Conservation (phyloP, 2,113 vertebrate species). For the Colistium nudipinnis region DNA sequence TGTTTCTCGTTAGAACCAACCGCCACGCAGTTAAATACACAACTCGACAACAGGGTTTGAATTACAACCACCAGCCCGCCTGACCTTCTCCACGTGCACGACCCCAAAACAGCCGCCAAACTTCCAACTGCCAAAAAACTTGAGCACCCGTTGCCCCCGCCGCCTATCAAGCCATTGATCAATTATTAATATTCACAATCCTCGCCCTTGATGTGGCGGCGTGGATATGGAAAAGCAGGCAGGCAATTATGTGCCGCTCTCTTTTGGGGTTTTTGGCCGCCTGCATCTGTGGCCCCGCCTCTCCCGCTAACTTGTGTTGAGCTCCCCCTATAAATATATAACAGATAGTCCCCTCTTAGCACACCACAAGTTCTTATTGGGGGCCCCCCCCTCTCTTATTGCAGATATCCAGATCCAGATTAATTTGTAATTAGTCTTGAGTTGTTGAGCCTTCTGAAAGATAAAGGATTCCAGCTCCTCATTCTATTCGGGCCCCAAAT, state of each 20-base stretch:
- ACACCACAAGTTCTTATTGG: constrained; percentile 77
- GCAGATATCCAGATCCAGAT: constrained; percentile 86
- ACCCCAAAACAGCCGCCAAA: constrained; percentile 68
- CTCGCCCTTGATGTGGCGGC: constrained; percentile 79
- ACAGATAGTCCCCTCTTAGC: constrained; percentile 81
- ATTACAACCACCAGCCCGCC: constrained; percentile 29
- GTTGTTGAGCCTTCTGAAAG: constrained; percentile 86
- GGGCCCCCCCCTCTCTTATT: constrained; percentile 81
- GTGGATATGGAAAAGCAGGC: constrained; percentile 79
- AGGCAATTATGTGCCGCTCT: constrained; percentile 82
- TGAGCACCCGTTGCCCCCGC: constrained; percentile 59
- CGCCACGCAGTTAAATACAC: constrained; percentile 21
- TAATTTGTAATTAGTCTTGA: constrained; percentile 89
- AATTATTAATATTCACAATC: constrained; percentile 85
- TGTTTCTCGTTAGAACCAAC: no score
- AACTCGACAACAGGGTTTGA: constrained; percentile 12
- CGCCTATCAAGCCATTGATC: constrained; percentile 83
- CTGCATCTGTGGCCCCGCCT: constrained; percentile 65
- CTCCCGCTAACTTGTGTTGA: constrained; percentile 62
- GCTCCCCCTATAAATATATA: constrained; percentile 81
- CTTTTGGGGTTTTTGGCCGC: constrained; percentile 72
- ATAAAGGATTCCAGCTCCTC: constrained; percentile 84
- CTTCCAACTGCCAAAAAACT: constrained; percentile 71
- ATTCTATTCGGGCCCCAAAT: constrained; percentile 79
- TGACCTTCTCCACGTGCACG: constrained; percentile 71